Evolutionary conservation across 2,888 invertebrate species (phyloP), one percentile per base, ranked within the genome.

Genomic region (Watsonalla binaria): DNA sequence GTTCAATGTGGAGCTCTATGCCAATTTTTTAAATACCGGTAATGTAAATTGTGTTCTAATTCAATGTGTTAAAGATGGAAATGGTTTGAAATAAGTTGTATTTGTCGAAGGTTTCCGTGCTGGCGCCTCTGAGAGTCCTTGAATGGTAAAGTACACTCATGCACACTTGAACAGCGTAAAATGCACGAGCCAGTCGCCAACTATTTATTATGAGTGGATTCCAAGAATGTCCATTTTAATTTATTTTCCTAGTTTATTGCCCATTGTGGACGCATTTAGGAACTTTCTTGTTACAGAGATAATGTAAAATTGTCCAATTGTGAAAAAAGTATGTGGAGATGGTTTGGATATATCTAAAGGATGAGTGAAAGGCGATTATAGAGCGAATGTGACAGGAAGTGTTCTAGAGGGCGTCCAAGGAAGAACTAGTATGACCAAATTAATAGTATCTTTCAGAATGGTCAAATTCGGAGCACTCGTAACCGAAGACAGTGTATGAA

Each of bases 71-170:
- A 37, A 39, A 37, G 39, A 37, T 39, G 11, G 15, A 37, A 49
- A 37, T 49, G 39, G 49, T 15, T 49, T 14, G 6, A 49, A 37
- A 15, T 39, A 49, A 49, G 37, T 45, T 5, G 7, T 46, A 13
- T 54, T 66, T 62, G 66, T 67, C 55, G 56, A 67, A 71, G 72
- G 70, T 73, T 69, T 66, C 63, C 60, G 59, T 54, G 57, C 56
- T 80, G 86, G 86, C 86, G 86, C 86, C 86, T 74, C 59, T 57
- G 74, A 86, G 86, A 64, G 85, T 80, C 76, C 85, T 86, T 72
- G 68, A 82, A 49, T 49, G 14, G 14, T 49, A 7, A 37, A 49
- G 37, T 9, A 15, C 39, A 37, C 49, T 49, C 15, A 15, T 37
- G 14, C 42, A 42, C 11, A 42, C 42, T 42, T 11, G 37, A 35